phyloP scores from a whole-genome alignment of 2,113 vertebrate genomes.

The Mormoops blainvillei region DNA sequence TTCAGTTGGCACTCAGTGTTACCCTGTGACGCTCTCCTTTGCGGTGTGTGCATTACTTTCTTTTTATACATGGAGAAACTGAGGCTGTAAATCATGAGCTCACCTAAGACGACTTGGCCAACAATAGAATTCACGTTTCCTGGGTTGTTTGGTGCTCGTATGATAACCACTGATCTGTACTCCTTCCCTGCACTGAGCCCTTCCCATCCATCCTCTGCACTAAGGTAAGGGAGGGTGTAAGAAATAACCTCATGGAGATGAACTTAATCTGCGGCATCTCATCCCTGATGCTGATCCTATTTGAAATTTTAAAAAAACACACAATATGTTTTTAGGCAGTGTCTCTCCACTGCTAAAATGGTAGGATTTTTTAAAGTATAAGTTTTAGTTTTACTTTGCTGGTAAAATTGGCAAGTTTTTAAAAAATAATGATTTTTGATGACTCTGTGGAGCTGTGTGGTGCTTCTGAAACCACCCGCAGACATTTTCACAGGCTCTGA shows the following conservation, averaged over 20 bases:
- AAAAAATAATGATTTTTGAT: not conserved
- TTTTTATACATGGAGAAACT: constrained; percentile 8
- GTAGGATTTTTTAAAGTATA: not conserved
- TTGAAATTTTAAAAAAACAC: not conserved
- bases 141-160: not conserved
- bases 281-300: not conserved
- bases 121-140: not conserved
- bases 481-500: not conserved
- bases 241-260: constrained; percentile 15
- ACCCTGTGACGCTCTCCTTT: accelerated
- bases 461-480: not conserved
- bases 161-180: constrained; percentile 21
- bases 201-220: not conserved
- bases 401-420: not conserved
- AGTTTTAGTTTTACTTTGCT: not conserved
- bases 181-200: not conserved
- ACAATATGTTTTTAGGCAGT: not conserved
- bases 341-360: not conserved
- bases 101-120: not conserved
- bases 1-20: not conserved
- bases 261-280: constrained; percentile 22
- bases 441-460: not conserved
- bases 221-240: not conserved
- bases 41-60: not conserved
- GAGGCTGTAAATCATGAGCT: not conserved